Base-by-base conservation (phyloP, 2,113 vertebrate genomes). In the Rhipidura dahli region DNA sequence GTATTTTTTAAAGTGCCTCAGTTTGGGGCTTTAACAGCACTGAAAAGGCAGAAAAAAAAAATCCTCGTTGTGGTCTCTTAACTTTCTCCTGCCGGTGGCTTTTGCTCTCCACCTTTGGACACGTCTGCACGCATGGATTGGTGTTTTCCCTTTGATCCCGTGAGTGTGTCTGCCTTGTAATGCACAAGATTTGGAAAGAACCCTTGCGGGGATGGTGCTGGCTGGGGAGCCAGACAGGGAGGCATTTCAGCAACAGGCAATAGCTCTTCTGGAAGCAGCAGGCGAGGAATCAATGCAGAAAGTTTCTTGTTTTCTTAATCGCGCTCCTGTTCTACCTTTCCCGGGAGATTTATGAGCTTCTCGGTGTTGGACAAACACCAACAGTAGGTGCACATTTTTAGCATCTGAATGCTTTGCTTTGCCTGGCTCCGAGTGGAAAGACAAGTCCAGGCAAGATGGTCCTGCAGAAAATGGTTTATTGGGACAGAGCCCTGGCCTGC, bases 381-480 rank as follows among this genome's bases (percentile, higher is more conserved):
- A 42, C 39, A 75, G 27, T 24, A 78, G 88, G 57, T 90, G 78
- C 61, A 93, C 88, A 75, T 96, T 96, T 97, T 95, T 92, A 96
- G 96, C 86, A 94, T 90, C 90, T 93, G 92, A 93, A 78, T 33
- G 86, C 80, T 92, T 92, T 89, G 56, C 94, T 95, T 93, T 90
- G 79, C 96, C 90, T 95, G 83, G 69, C 90, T 96, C 51, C n/a
- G 7, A 53, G 54, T 0, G 26, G 86, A 44, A 78, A 91, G 89
- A 88, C 96, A 97, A 97, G 96, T 87, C 92, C 90, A 71, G 96
- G 65, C 96, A 96, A 96, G 88, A 88, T 95, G 96, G 83, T 96
- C 90, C 93, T 90, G 49, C 96, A 92, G 76, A 90, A 97, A 97
- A 96, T 96, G 94, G 96, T 96, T 97, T 96, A 89, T 30, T 96